Conservation (phyloP, 2,888 invertebrate genomes). For the Mythimna impura region DNA sequence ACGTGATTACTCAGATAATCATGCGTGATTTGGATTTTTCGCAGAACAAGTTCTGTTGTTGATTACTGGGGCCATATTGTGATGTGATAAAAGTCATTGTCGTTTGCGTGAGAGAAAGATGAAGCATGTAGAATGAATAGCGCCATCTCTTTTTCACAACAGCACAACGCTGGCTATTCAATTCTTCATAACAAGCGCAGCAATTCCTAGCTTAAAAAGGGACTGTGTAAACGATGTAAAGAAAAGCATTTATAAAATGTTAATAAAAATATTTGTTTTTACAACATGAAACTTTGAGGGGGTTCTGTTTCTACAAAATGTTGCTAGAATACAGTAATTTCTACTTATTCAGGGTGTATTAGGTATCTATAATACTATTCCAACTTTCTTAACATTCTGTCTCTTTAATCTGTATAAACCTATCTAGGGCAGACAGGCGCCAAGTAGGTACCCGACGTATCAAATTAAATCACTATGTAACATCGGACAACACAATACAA, state of each 20-base stretch:
- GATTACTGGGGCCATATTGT: neutral
- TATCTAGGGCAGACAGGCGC: constrained; percentile 65
- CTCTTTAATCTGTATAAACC: constrained; percentile 37
- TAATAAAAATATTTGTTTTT: no score
- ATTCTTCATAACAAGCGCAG: neutral
- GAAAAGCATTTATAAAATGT: no score
- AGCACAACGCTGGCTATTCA: neutral
- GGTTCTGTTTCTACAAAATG: neutral
- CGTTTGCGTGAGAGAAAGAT: neutral
- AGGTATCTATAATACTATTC: neutral
- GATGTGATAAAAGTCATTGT: neutral
- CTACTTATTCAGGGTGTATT: no score
- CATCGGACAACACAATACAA: constrained; percentile 11
- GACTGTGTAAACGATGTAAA: no score
- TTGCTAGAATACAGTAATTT: no score
- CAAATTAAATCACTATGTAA: constrained; percentile 51
- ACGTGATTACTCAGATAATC: constrained; percentile 24
- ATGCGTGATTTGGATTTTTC: constrained; percentile 14
- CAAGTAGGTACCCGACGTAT: constrained; percentile 40
- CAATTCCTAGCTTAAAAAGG: no score
- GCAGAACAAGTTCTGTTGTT: neutral
- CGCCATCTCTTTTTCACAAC: neutral
- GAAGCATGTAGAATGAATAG: neutral
- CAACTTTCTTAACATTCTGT: constrained; percentile 1
- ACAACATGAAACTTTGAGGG: neutral